phyloP scores from a whole-genome alignment of 2,888 invertebrate species.

The Atrina japonica region DNA sequence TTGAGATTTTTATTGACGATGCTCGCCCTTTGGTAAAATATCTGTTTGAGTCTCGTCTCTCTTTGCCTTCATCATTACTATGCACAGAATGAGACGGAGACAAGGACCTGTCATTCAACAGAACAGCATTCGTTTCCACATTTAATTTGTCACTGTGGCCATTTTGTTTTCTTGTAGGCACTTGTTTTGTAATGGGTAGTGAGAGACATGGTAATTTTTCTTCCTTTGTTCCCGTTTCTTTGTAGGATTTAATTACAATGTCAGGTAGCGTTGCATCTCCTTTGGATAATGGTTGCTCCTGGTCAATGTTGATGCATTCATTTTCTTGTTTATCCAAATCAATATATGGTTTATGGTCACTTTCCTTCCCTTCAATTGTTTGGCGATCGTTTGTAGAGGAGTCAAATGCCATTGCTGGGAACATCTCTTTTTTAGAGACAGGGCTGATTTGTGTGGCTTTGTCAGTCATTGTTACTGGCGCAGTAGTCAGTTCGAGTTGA shows the following conservation, averaged over 20 bases:
- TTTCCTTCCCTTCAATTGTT: background rate
- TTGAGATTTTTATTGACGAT: too few species aligned
- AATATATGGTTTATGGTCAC: background rate
- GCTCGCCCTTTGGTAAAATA: too few species aligned
- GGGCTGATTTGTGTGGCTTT: slow-evolving; percentile 45
- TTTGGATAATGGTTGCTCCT: too few species aligned
- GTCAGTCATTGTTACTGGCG: slow-evolving; percentile 36
- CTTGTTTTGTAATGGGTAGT: background rate
- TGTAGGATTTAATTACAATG: slow-evolving; percentile 12
- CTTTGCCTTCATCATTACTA: too few species aligned
- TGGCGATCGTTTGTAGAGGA: slow-evolving; percentile 6
- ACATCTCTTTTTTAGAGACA: slow-evolving; percentile 29
- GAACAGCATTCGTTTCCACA: too few species aligned
- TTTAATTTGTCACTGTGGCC: too few species aligned
- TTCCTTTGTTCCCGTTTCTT: slow-evolving; percentile 2
- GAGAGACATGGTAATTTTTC: slow-evolving; percentile 17
- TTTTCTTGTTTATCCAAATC: background rate
- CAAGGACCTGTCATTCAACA: too few species aligned
- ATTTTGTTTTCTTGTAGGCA: too few species aligned
- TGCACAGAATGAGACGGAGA: too few species aligned
- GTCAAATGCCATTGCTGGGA: background rate
- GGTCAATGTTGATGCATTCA: background rate
- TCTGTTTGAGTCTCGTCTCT: too few species aligned
- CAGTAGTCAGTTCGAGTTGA: slow-evolving; percentile 24
- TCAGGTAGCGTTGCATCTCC: slow-evolving; percentile 3